Evolutionary conservation across 1,140 invertebrate species (phyloP).

Genomic region (Neodiprion pinetum): DNA sequence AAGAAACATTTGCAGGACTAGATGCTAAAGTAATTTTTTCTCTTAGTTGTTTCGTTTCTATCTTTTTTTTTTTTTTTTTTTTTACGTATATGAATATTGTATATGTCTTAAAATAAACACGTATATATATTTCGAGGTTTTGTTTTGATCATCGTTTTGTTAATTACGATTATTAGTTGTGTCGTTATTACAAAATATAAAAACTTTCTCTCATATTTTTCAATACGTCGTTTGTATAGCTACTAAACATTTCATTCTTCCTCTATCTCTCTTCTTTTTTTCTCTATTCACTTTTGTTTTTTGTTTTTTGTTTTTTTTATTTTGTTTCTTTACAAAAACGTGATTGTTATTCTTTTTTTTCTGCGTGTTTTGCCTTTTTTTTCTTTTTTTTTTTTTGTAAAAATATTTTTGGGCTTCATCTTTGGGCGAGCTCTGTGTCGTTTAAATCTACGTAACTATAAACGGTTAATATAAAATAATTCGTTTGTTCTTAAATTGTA

Average conservation of each 20-base stretch:
- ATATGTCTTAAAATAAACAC: neutral
- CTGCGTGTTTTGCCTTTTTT: too few relatives aligned
- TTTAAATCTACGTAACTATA: neutral
- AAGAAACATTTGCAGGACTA: too few relatives aligned
- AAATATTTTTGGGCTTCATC: constrained; percentile 56
- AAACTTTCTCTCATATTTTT: neutral
- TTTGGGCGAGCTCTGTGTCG: constrained; percentile 39
- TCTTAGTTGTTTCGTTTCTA: neutral
- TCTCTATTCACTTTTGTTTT: neutral
- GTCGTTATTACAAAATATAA: neutral
- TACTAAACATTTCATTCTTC: neutral
- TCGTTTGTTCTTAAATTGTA: neutral
- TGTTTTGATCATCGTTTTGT: neutral
- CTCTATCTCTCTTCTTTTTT: neutral
- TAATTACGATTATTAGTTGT: neutral
- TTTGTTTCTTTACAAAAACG: neutral
- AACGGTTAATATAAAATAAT: constrained; percentile 3
- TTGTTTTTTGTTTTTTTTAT: neutral
- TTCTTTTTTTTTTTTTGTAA: constrained; percentile 33
- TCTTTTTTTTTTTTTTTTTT: neutral
- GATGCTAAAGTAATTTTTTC: neutral
- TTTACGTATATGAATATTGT: neutral
- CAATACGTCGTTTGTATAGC: neutral
- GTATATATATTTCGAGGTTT: neutral
- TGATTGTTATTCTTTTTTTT: neutral